phyloP scores from a whole-genome alignment of 2,888 invertebrate genomes.

The Rhamnusium bicolor region DNA sequence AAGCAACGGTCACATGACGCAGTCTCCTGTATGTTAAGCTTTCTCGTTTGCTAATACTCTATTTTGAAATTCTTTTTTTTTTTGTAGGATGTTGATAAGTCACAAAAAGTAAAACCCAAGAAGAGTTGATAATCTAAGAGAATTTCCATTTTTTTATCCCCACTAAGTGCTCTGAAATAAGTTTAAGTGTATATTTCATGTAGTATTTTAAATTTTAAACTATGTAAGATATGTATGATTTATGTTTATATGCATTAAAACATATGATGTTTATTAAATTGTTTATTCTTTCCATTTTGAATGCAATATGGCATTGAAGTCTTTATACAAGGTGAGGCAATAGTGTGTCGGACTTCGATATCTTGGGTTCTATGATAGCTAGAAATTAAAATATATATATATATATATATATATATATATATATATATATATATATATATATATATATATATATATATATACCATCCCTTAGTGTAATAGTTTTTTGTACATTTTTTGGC shows the following conservation, averaged over 20 bases:
- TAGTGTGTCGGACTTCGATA: no score
- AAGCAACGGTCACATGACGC: slow-evolving; percentile 72
- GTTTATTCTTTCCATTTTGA: slow-evolving; percentile 7
- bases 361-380: no score
- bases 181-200: slow-evolving; percentile 34
- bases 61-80: slow-evolving; percentile 10
- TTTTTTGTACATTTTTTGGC: no score
- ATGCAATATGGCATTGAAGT: no score
- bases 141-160: slow-evolving; percentile 53
- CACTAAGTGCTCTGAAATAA: slow-evolving; percentile 20
- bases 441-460: no score
- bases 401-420: no score
- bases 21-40: slow-evolving; percentile 59
- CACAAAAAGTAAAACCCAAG: slow-evolving; percentile 47
- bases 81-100: slow-evolving; percentile 54
- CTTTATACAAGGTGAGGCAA: no score
- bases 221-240: slow-evolving; percentile 33
- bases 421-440: no score
- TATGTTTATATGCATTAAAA: slow-evolving; percentile 30
- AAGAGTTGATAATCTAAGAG: slow-evolving; percentile 46
- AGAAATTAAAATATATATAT: no score
- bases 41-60: slow-evolving; percentile 8
- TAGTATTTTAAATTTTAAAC: slow-evolving; percentile 29
- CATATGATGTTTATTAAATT: slow-evolving; percentile 24
- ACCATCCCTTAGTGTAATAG: no score